Percentiles rank a stretch among this genome's conserved stretches.
Conservation (phyloP, 2,113 vertebrate genomes). For the Phylloscopus whistleri region DNA sequence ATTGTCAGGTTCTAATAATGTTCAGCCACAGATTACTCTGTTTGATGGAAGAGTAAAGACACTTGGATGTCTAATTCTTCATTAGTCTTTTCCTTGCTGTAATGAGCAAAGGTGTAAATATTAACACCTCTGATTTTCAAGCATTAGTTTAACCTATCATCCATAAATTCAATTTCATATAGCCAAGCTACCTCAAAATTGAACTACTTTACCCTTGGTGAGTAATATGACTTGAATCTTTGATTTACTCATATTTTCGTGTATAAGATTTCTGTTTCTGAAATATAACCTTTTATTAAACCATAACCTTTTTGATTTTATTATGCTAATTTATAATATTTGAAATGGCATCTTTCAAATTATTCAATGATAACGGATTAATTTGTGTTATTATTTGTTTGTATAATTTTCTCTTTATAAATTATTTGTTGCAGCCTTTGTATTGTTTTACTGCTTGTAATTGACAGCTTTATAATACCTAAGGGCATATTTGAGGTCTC, state of each 20-base stretch:
- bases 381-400: conserved; percentile 45
- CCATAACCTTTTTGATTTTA: neutral
- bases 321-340: neutral
- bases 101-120: conserved; percentile 77
- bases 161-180: conserved; percentile 60
- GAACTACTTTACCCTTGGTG: conserved; percentile 6
- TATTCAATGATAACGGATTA: neutral
- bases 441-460: conserved; percentile 71
- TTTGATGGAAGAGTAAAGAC: conserved; percentile 61
- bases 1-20: conserved; percentile 57
- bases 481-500: conserved; percentile 73
- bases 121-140: conserved; percentile 72
- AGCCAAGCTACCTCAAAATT: conserved; percentile 54
- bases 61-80: conserved; percentile 70
- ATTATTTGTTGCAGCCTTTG: conserved; percentile 69
- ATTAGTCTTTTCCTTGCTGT: conserved; percentile 71
- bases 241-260: conserved; percentile 56
- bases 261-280: conserved; percentile 17
- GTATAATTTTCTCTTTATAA: conserved; percentile 43
- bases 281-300: neutral
- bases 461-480: conserved; percentile 78
- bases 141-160: conserved; percentile 58
- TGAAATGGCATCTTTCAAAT: neutral
- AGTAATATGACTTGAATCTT: conserved; percentile 31
- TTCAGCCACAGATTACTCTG: conserved; percentile 55